Evolutionary conservation across 2,113 vertebrate species (phyloP), one percentile per base, ranked within the genome.

Genomic region (Eulacestoma nigropectus): DNA sequence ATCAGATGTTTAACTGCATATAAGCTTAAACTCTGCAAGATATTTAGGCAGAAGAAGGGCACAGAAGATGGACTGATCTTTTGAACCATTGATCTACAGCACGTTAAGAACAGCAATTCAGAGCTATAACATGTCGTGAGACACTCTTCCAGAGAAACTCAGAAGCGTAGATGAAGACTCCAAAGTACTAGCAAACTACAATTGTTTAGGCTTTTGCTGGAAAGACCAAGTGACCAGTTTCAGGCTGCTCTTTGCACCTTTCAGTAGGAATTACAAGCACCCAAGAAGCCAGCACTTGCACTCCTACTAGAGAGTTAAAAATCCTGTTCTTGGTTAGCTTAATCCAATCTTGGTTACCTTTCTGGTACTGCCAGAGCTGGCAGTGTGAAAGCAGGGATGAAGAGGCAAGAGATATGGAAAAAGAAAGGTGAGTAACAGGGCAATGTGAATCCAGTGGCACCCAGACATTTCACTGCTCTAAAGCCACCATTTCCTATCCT

Each of bases 11-110:
- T 42, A 82, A 79, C n/a, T 49, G 15, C 13, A 46, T 9, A 20
- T 15, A 60, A 79, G 18, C 26, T 69, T 84, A 77, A 56, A 39
- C 35, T 69, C 14, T 4, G 3, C 27, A 30, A 56, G 17, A 6
- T 47, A 73, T 13, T 76, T 41, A 56, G 23, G 52, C 27, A 80
- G 44, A 70, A 86, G 13, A 67, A 91, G 22, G 13, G n/a, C 37
- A 20, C 23, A 41, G 50, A 78, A 72, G 29, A 80, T 70, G n/a
- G n/a, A n/a, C n/a, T n/a, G n/a, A n/a, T n/a, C n/a, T n/a, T n/a
- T n/a, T n/a, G n/a, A n/a, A n/a, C 30, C n/a, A 20, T 0, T 77
- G 37, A 50, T 46, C 26, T 57, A 20, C 0, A 67, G 33, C 6
- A 35, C 15, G 3, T 30, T 44, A 70, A 59, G 9, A 74, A 60